These are phyloP conservation scores for Uropetala carovei DNA, from an alignment of 2,888 invertebrate genomes.

Conservation along the genomic window DNA sequence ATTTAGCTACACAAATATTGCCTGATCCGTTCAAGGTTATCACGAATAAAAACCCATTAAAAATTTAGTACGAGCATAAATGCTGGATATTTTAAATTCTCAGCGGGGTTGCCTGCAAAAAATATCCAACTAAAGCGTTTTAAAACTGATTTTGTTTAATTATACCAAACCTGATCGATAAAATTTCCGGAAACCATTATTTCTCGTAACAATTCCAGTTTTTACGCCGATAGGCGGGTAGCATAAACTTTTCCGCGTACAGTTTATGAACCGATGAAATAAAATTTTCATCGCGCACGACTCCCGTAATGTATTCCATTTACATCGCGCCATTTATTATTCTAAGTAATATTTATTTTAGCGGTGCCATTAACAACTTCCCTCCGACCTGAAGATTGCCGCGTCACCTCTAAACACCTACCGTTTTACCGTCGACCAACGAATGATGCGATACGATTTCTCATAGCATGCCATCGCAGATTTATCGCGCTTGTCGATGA, in stretches of 20 bases:
- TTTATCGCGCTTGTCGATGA: neutral
- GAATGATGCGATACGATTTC: constrained; percentile 14
- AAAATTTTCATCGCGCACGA: neutral
- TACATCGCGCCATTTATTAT: neutral
- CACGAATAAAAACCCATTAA: too few relatives aligned
- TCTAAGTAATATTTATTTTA: neutral
- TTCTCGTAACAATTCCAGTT: neutral
- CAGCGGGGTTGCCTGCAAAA: too few relatives aligned
- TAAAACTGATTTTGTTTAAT: too few relatives aligned
- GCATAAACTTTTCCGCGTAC: neutral
- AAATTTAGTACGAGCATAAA: too few relatives aligned
- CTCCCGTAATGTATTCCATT: neutral
- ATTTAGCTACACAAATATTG: too few relatives aligned
- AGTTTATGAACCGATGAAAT: neutral
- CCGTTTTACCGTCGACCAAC: neutral
- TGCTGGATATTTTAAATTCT: too few relatives aligned
- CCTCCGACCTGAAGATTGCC: neutral
- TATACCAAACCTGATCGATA: neutral
- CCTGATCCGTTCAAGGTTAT: too few relatives aligned
- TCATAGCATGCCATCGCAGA: neutral
- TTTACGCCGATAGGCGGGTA: neutral
- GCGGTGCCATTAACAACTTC: neutral
- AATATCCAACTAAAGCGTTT: too few relatives aligned
- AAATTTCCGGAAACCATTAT: neutral
- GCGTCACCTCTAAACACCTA: neutral